phyloP scores from a whole-genome alignment of 2,888 invertebrate genomes.

The Drosophila subquinaria region DNA sequence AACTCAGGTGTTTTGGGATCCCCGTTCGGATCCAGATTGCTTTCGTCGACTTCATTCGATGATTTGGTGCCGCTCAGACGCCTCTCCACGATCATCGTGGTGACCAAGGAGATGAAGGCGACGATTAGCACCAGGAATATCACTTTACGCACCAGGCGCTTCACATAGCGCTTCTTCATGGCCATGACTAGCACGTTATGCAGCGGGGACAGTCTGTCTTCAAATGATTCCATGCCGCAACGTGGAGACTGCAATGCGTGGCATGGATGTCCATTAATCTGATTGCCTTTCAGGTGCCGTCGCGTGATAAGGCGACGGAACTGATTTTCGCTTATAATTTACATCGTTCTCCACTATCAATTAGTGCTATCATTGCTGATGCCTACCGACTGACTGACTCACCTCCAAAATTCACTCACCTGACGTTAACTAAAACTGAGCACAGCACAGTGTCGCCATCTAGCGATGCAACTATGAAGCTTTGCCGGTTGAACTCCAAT shows the following conservation, averaged over 20 bases:
- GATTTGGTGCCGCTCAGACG: constrained; percentile 30
- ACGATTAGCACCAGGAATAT: constrained; percentile 58
- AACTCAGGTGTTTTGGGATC: constrained; percentile 72
- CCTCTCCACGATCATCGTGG: constrained; percentile 70
- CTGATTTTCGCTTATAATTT: constrained; percentile 17
- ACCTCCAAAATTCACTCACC: constrained; percentile 31
- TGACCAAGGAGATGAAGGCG: constrained; percentile 62
- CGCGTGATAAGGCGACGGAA: constrained; percentile 43
- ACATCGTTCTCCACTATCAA: constrained; percentile 68
- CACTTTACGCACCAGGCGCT: constrained; percentile 69
- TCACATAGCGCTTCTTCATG: constrained; percentile 75
- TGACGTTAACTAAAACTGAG: constrained; percentile 1
- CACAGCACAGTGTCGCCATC: constrained; percentile 27
- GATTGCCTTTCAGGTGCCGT: constrained; percentile 35
- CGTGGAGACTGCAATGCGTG: constrained; percentile 47
- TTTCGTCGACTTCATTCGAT: constrained; percentile 29
- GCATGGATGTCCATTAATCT: constrained; percentile 54
- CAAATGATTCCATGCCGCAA: constrained; percentile 36
- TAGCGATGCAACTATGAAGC: constrained; percentile 12
- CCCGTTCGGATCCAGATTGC: constrained; percentile 70
- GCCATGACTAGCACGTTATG: constrained; percentile 59
- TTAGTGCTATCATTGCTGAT: constrained; percentile 35
- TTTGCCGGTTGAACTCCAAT: not conserved
- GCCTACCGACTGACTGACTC: too few species aligned
- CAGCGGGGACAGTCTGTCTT: constrained; percentile 9